Conservation (phyloP, 2,113 vertebrate genomes). For the Sylvilagus bachmani region DNA sequence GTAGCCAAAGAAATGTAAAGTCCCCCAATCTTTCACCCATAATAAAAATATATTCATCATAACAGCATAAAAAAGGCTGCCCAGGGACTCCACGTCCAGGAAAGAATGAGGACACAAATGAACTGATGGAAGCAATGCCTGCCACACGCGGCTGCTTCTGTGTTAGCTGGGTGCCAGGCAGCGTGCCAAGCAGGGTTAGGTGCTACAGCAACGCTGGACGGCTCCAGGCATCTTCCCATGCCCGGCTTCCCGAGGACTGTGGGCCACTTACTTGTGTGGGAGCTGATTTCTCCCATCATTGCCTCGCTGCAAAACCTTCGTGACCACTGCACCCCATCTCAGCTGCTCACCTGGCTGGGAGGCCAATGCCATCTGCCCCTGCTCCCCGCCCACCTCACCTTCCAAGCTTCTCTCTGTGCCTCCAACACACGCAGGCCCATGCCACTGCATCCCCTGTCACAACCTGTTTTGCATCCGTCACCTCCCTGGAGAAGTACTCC, state of each 20-base stretch:
- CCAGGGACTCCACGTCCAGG: not conserved
- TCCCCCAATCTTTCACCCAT: not conserved
- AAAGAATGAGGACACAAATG: not conserved
- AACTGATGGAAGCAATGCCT: accelerated
- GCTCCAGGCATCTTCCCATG: not conserved
- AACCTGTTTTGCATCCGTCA: accelerated
- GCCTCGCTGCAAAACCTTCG: not conserved
- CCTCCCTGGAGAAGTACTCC: not conserved
- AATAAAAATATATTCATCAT: not conserved
- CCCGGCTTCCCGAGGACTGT: not conserved
- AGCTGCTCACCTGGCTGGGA: no score
- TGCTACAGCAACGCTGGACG: accelerated
- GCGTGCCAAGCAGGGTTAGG: not conserved
- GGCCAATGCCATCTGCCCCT: accelerated
- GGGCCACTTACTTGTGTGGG: not conserved
- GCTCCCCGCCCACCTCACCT: not conserved
- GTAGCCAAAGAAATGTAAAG: slow-evolving; percentile 12
- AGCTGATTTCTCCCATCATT: not conserved
- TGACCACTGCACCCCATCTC: not conserved
- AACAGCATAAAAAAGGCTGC: not conserved
- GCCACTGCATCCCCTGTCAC: not conserved
- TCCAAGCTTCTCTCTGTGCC: not conserved
- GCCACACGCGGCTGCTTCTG: not conserved
- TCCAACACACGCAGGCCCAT: not conserved
- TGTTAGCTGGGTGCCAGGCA: not conserved